Evolutionary conservation across 2,888 invertebrate genomes (phyloP).

Genomic region (Schizotus pectinicornis): DNA sequence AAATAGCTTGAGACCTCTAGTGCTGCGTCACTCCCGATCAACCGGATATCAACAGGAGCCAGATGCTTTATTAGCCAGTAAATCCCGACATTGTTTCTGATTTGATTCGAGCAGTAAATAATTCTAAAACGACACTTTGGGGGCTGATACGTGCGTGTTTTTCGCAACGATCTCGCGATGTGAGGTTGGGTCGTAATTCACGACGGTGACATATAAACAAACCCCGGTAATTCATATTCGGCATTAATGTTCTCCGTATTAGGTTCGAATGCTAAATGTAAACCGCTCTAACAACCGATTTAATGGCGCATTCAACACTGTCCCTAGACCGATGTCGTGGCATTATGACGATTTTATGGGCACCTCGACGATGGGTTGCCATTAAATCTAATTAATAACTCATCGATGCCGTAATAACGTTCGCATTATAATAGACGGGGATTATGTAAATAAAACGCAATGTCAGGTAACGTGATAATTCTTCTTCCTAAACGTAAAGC

Average conservation of each 20-base stretch:
- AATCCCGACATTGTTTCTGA: background rate
- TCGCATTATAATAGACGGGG: conserved; percentile 4
- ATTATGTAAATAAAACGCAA: conserved; percentile 18
- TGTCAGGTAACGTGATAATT: conserved; percentile 16
- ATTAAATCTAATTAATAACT: conserved; percentile 24
- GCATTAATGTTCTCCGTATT: conserved; percentile 13
- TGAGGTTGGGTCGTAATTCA: conserved; percentile 15
- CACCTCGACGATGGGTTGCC: conserved; percentile 9
- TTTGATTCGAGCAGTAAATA: background rate
- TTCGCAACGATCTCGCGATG: conserved; percentile 4
- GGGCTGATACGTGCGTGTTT: conserved; percentile 12
- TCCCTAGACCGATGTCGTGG: conserved; percentile 13
- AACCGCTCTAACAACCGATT: conserved; percentile 13
- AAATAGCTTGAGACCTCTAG: too few relatives aligned
- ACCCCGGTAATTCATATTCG: conserved; percentile 18
- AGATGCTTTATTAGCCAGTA: conserved; percentile 4
- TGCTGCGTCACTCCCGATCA: too few relatives aligned
- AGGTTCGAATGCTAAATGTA: conserved; percentile 16
- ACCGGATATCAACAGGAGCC: too few relatives aligned
- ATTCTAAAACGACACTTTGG: conserved; percentile 6
- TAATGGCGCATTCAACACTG: conserved; percentile 17
- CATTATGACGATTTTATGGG: conserved; percentile 18
- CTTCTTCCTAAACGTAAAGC: conserved; percentile 8
- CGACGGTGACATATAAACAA: conserved; percentile 10
- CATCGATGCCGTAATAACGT: conserved; percentile 1